phyloP scores from a whole-genome alignment of 2,797 vertebrate genomes.

The Siniperca scherzeri region DNA sequence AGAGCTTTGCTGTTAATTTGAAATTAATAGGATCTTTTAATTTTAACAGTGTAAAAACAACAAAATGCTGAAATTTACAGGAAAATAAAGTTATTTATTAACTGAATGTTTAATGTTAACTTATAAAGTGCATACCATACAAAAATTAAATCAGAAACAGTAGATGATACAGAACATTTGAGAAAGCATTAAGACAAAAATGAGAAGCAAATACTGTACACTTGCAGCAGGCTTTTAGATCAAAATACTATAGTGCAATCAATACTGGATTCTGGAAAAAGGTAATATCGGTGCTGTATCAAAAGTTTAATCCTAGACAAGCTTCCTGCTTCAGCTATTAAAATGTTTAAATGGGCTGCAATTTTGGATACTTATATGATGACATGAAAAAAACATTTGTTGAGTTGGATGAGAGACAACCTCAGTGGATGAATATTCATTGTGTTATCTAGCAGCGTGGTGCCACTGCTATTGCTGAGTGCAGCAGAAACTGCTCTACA shows the following conservation, averaged over 20 bases:
- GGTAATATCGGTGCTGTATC: background rate
- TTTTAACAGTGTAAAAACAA: background rate
- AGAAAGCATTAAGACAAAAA: background rate
- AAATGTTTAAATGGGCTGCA: background rate
- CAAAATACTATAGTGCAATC: background rate
- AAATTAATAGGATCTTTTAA: background rate
- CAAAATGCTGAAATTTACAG: background rate
- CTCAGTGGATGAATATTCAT: background rate
- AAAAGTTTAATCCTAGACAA: background rate
- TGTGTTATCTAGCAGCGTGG: background rate
- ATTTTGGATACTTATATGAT: background rate
- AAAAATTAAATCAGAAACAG: background rate
- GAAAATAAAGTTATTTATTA: background rate
- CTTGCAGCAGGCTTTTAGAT: background rate
- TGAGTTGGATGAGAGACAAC: background rate
- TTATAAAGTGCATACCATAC: slow-evolving; percentile 1
- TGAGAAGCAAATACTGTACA: background rate
- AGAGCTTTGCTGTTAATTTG: background rate
- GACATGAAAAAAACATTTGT: background rate
- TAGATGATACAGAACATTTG: background rate
- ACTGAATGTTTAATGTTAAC: background rate
- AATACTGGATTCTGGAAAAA: background rate
- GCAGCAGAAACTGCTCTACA: background rate
- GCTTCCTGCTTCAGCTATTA: background rate
- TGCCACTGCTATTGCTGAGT: too few species aligned